Evolutionary conservation across 1,140 invertebrate species (phyloP).

Genomic region (roundworm (Caenorhabditis elegans)): WBcel235 BX284603.4:8805501-8806000

Average conservation of each 20-base stretch:
- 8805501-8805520: background rate
- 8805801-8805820: background rate
- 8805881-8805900: background rate
- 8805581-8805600: background rate
- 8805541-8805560: background rate
- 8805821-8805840: background rate
- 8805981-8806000: background rate
- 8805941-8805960: background rate
- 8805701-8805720: no score
- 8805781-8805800: no score
- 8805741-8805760: no score
- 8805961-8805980: no score
- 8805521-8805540: background rate
- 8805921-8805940: background rate
- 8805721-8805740: no score
- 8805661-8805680: no score
- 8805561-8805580: background rate
- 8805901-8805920: background rate
- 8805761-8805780: no score
- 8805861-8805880: background rate
- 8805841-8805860: background rate
- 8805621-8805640: background rate
- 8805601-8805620: constrained; percentile 7
- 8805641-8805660: background rate
- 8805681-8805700: no score